These are phyloP conservation scores for Palythoa grandis DNA, from an alignment of 92 coral and sea anemone genomes.

Conservation along the genomic window DNA sequence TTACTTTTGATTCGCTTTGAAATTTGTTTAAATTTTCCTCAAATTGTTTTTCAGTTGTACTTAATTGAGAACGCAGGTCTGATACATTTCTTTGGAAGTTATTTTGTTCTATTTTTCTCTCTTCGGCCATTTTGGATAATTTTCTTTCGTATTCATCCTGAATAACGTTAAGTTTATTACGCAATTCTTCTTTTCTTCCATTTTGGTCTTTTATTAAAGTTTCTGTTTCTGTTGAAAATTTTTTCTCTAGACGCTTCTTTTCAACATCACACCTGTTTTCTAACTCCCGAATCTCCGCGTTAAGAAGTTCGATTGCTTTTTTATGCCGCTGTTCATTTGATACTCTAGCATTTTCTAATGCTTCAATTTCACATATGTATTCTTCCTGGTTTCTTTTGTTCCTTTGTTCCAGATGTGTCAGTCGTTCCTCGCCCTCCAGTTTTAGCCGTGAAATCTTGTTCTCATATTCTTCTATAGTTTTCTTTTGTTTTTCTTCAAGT, in stretches of 20 bases:
- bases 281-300: neutral
- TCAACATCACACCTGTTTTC: slow-evolving; percentile 2
- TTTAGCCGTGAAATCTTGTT: neutral
- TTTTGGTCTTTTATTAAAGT: neutral
- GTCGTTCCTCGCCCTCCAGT: neutral
- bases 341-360: neutral
- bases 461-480: neutral
- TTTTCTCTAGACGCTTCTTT: slow-evolving; percentile 4
- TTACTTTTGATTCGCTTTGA: neutral
- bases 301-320: neutral
- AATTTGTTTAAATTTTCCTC: slow-evolving; percentile 1
- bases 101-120: neutral
- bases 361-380: slow-evolving; percentile 4
- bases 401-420: neutral
- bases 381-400: slow-evolving; percentile 4
- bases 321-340: slow-evolving; percentile 18
- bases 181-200: neutral
- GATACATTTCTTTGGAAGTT: neutral
- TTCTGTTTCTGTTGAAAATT: neutral
- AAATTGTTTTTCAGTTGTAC: slow-evolving; percentile 4
- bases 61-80: neutral
- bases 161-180: neutral
- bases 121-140: neutral
- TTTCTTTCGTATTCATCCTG: slow-evolving; percentile 5
- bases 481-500: neutral